Percentiles rank a stretch among this genome's conserved stretches.
phyloP scores from a whole-genome alignment of 2,113 vertebrate species.

The Delphinus delphis region DNA sequence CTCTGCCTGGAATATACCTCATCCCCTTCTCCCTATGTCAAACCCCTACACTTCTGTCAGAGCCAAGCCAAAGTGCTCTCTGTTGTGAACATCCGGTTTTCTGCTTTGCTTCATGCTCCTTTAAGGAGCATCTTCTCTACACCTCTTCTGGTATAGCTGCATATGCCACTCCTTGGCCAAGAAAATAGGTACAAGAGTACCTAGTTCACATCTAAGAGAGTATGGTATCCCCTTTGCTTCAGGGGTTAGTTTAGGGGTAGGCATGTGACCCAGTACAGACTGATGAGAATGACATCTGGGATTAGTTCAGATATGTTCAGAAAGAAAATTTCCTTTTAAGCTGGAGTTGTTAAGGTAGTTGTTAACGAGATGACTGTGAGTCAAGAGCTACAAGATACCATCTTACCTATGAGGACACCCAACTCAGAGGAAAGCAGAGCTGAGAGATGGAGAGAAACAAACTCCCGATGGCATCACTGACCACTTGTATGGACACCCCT shows the following conservation, averaged over 20 bases:
- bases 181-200: background rate
- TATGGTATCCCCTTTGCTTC: background rate
- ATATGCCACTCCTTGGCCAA: background rate
- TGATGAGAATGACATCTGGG: background rate
- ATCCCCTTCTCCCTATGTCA: background rate
- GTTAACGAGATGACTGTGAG: background rate
- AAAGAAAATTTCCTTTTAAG: background rate
- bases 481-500: background rate
- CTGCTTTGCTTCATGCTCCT: background rate
- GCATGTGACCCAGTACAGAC: background rate
- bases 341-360: background rate
- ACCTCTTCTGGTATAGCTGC: background rate
- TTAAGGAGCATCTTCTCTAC: background rate
- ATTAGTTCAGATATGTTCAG: background rate
- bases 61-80: background rate
- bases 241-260: background rate
- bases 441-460: background rate
- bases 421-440: background rate
- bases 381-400: background rate
- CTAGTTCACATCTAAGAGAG: background rate
- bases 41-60: background rate
- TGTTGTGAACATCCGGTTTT: background rate
- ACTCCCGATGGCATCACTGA: background rate
- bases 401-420: background rate
- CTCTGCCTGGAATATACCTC: background rate